Evolutionary conservation across 30 jellyfish, hydroid and myxozoan genomes (phyloP), one percentile per base, ranked within the genome.

Genomic region (Hydra vulgaris): DNA sequence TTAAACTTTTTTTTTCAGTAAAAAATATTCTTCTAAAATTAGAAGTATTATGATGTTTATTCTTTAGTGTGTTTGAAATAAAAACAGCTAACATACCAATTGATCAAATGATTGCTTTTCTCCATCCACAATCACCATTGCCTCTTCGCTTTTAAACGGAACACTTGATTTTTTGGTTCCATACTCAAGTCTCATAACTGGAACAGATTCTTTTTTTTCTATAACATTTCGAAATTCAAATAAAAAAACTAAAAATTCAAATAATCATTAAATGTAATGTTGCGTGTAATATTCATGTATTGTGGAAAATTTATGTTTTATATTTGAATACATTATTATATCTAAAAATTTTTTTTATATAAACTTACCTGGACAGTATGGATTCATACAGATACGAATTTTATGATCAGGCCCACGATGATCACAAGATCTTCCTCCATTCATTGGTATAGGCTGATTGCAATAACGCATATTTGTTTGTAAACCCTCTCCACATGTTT

Each of bases 101-200:
- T 78, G 74, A 17, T 78, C 61, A 24, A 16, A 66, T 53, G 85
- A 78, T 78, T 78, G 61, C 68, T 78, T 74, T 24, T 78, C 74
- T 20, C 85, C 85, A 61, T 78, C 68, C 18, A 78, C 79, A 15
- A 78, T 78, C 20, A 78, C 68, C 85, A 78, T 78, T n/a, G 85
- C 55, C 79, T 23, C 27, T n/a, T 16, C 66, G 61, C 18, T 74
- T 18, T 78, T 66, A 21, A 22, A 22, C 23, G 85, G 85, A 78
- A 78, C 85, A 15, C n/a, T 21, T 21, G 85, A 78, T 61, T 78
- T 78, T 69, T 78, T 78, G n/a, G 85, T 78, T 18, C 85, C 85
- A 54, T 78, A 78, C 17, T 78, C 85, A 20, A 73, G 52, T 20
- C 66, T 26, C 81, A 73, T 73, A 19, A 73, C 66, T 73, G 81